Evolutionary conservation across 2,888 invertebrate species (phyloP), one percentile per base, ranked within the genome.

Genomic region (Temnothorax ravouxi): DNA sequence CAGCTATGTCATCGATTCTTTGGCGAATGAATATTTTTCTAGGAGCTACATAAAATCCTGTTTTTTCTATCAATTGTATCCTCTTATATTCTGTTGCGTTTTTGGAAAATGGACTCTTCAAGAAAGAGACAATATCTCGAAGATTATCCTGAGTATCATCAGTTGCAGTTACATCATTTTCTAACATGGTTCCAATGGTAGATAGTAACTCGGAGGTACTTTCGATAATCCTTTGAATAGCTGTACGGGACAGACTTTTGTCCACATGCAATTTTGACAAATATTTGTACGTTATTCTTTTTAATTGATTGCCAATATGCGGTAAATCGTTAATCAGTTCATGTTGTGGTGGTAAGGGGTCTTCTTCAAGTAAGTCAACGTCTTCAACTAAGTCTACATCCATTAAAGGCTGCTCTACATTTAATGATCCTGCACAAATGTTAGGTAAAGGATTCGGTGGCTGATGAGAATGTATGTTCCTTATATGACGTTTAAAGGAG

Each of bases 341-440:
- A 59, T 59, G 9, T 59, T 59, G 0, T 59, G 15, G 29, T 59
- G n/a, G 29, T 59, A 59, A 25, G 8, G 29, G 59, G 29, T 59
- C 59, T 59, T 59, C 59, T 56, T 56, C 56, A 59, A 59, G 59
- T 59, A 59, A 59, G 15, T 59, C 15, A 59, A 59, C 15, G 15
- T 59, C 29, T 59, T 59, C 29, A 59, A 29, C 59, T 59, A 15
- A 59, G 15, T 59, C 29, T 13, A 59, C 59, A 25, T 25, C 15
- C 25, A 59, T 25, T 59, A 59, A 59, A 59, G 59, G 15, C 3
- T 59, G 59, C 15, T 59, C 29, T 59, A 59, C 29, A 59, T 59
- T 25, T 59, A 13, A 6, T 13, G 29, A 15, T 59, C 34, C 13
- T 59, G 13, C 29, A 59, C 29, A 29, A 59, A 59, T 29, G 9